Conservation (phyloP, 1,140 invertebrate genomes). For the Trigoniulus corallinus region DNA sequence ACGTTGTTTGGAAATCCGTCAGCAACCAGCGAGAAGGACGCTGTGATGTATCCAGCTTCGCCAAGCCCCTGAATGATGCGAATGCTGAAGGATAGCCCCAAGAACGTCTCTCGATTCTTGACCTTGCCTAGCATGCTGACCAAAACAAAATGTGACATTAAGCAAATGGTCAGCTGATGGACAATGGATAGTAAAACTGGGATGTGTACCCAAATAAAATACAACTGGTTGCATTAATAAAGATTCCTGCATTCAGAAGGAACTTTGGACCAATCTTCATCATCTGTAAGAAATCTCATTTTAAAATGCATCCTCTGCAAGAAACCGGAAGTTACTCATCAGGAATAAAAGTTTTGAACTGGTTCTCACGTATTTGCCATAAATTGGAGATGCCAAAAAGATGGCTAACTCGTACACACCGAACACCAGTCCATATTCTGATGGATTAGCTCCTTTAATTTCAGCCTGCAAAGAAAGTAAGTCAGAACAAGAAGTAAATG, state of each 20-base stretch:
- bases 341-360: neutral
- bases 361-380: constrained; percentile 26
- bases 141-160: constrained; percentile 15
- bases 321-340: neutral
- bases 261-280: constrained; percentile 65
- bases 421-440: constrained; percentile 23
- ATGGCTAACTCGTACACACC: constrained; percentile 24
- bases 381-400: constrained; percentile 21
- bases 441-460: constrained; percentile 21
- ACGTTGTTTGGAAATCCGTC: constrained; percentile 29
- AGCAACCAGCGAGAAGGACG: constrained; percentile 12
- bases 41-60: constrained; percentile 12
- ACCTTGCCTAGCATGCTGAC: constrained; percentile 58
- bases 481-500: neutral
- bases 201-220: constrained; percentile 56
- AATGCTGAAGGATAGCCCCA: constrained; percentile 8
- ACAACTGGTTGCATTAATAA: constrained; percentile 44
- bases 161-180: neutral
- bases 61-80: constrained; percentile 13
- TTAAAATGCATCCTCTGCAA: neutral
- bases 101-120: constrained; percentile 40
- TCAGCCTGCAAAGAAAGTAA: constrained; percentile 15
- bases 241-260: constrained; percentile 69
- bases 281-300: constrained; percentile 31
- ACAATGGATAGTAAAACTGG: neutral